Evolutionary conservation across 1,140 invertebrate genomes (phyloP), one percentile per base, ranked within the genome.

Genomic region (Popillia japonica): DNA sequence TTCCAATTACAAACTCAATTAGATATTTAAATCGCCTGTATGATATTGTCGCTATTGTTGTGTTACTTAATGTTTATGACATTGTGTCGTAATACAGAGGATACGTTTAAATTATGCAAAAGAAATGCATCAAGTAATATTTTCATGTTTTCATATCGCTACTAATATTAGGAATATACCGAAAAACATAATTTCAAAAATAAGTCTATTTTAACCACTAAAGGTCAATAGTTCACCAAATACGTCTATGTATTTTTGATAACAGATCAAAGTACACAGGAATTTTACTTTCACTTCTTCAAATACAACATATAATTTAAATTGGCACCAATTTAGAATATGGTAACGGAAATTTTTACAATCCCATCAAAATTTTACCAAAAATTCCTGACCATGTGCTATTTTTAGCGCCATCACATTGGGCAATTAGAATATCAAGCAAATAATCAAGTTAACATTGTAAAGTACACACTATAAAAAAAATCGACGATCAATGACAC

Each of bases 401-500:
- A 34, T 34, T 34, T 34, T 34, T 34, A 34, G 27, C 27, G 27
- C 4, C 4, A 34, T 4, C 27, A 2, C 27, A 34, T 34, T 34
- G 27, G 4, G 27, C 27, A 34, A 34, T 34, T 34, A 34, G 4
- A 34, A 34, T 34, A 34, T 44, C 14, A 44, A 44, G 8, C 7
- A 10, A 44, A 44, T 44, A 44, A 44, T 44, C 11, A 17, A 17
- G 48, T 55, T 17, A 55, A 55, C 14, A 17, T 55, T 17, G 48
- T 3, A 55, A 55, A 10, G 9, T 8, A 3, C 14, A 55, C 6
- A 55, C 17, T 55, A 17, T n/a, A 17, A 17, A 17, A 17, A 55
- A 55, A 48, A 48, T 48, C 14, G 14, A 55, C 48, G 17, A 55
- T 55, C 48, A 55, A 55, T 55, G 48, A 55, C 48, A 55, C 48